Evolutionary conservation across 2,888 invertebrate genomes (phyloP).

Genomic region (Unio delphinus): DNA sequence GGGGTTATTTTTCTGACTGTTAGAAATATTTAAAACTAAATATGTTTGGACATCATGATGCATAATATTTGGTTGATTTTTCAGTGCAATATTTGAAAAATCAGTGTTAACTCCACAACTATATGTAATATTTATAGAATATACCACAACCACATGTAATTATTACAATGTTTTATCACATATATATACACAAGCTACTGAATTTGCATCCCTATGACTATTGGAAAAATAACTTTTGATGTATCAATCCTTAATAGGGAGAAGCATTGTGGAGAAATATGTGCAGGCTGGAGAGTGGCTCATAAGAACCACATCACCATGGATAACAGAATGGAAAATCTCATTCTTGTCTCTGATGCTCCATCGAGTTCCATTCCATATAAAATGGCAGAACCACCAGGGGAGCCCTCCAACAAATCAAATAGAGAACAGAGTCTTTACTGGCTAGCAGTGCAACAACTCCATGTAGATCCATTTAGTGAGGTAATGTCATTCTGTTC

Average conservation of each 20-base stretch:
- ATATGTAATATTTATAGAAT: too few relatives aligned
- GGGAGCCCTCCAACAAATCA: conserved; percentile 53
- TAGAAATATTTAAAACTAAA: too few relatives aligned
- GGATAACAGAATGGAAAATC: conserved; percentile 74
- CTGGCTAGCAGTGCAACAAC: conserved; percentile 74
- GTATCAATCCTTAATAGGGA: conserved; percentile 69
- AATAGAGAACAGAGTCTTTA: conserved; percentile 72
- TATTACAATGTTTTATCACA: too few relatives aligned
- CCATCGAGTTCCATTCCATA: conserved; percentile 2
- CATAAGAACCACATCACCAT: conserved; percentile 74
- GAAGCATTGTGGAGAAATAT: conserved; percentile 73
- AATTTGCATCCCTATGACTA: too few relatives aligned
- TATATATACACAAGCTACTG: too few relatives aligned
- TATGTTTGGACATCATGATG: too few relatives aligned
- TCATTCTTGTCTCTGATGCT: conserved; percentile 65
- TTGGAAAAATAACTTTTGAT: too few relatives aligned
- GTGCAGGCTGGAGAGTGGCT: conserved; percentile 72
- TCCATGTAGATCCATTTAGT: conserved; percentile 71
- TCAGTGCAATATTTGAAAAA: too few relatives aligned
- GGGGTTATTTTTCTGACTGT: too few relatives aligned
- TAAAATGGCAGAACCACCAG: conserved; percentile 8
- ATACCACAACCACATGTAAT: too few relatives aligned
- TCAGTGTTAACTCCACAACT: too few relatives aligned
- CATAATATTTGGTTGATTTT: too few relatives aligned
- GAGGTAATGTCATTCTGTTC: conserved; percentile 33